Conservation (phyloP, 2,113 vertebrate species). For the Pseudorasbora parva region DNA sequence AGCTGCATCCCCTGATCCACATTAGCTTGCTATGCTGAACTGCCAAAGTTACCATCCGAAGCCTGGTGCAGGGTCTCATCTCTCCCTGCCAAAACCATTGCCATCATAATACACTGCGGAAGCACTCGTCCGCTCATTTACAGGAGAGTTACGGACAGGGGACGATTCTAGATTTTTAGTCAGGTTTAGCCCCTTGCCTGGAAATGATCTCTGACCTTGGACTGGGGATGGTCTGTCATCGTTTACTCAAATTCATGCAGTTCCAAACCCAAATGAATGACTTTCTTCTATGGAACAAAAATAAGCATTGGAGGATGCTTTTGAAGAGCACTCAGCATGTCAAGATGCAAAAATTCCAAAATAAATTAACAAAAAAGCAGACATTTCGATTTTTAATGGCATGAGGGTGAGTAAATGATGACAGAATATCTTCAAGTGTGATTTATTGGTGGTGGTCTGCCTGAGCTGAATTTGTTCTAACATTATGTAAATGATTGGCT, state of each 20-base stretch:
- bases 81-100: slow-evolving; percentile 26
- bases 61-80: slow-evolving; percentile 28
- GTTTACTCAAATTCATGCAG: neutral
- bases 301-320: neutral
- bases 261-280: neutral
- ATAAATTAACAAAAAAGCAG: neutral
- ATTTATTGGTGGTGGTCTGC: slow-evolving; percentile 67
- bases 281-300: neutral
- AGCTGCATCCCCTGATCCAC: slow-evolving; percentile 10
- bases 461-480: slow-evolving; percentile 60
- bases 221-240: neutral
- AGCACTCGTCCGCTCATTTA: neutral
- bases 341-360: neutral
- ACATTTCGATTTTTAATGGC: slow-evolving; percentile 45
- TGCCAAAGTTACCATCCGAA: slow-evolving; percentile 35
- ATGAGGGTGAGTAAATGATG: neutral
- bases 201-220: neutral
- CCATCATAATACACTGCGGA: slow-evolving; percentile 15
- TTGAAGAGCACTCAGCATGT: neutral
- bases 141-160: neutral
- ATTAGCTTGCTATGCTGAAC: slow-evolving; percentile 23
- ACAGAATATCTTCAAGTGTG: slow-evolving; percentile 44
- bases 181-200: neutral
- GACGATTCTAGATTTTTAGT: neutral
- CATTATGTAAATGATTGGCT: slow-evolving; percentile 67